Evolutionary conservation across 1,140 invertebrate species (phyloP).

Genomic region (Penaeus indicus): DNA sequence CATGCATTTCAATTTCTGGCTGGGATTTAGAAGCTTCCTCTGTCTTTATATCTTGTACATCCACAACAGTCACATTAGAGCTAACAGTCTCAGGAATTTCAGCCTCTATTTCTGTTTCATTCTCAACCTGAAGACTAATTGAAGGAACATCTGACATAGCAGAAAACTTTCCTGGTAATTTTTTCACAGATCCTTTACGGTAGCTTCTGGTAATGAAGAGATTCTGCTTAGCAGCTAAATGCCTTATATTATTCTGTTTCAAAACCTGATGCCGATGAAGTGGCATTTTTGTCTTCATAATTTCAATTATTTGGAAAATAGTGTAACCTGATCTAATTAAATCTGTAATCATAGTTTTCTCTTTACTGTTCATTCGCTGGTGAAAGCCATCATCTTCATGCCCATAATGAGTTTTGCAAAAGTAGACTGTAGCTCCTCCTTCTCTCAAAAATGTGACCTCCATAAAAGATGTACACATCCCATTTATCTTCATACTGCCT

Average conservation of each 20-base stretch:
- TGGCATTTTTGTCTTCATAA: conserved; percentile 37
- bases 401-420: conserved; percentile 52
- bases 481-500: conserved; percentile 51
- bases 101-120: conserved; percentile 41
- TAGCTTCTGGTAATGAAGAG: conserved; percentile 14
- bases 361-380: conserved; percentile 40
- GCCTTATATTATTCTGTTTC: conserved; percentile 41
- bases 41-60: no score
- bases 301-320: conserved; percentile 39
- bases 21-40: background rate
- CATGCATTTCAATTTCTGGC: background rate
- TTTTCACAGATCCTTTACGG: background rate
- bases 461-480: conserved; percentile 54
- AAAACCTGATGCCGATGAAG: conserved; percentile 47
- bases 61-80: no score
- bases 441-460: conserved; percentile 34
- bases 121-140: conserved; percentile 35
- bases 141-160: conserved; percentile 5
- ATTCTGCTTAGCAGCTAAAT: conserved; percentile 39
- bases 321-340: conserved; percentile 29
- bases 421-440: conserved; percentile 52
- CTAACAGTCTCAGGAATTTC: no score
- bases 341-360: conserved; percentile 32
- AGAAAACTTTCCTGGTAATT: background rate
- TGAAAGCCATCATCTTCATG: conserved; percentile 29